Evolutionary conservation across 2,797 vertebrate genomes (phyloP).

Genomic region (Passerculus sandwichensis): DNA sequence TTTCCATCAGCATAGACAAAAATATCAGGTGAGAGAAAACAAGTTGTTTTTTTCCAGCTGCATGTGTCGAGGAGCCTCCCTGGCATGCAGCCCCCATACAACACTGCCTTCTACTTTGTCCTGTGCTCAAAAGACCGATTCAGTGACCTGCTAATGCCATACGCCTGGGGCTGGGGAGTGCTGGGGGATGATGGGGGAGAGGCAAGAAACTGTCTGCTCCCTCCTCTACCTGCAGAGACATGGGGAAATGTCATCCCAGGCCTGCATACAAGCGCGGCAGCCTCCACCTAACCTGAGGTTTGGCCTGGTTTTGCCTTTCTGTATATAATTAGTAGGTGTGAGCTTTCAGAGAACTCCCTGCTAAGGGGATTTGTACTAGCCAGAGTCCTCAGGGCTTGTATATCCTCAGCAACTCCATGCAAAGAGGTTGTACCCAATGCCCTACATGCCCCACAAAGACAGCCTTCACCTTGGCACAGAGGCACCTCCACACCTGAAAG

Average conservation of each 20-base stretch:
- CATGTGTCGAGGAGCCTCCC: constrained; percentile 4
- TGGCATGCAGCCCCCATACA: constrained; percentile 7
- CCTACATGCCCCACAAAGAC: not conserved
- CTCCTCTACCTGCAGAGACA: not conserved
- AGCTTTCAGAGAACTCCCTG: not conserved
- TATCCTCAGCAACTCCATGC: not conserved
- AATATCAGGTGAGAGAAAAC: constrained; percentile 54
- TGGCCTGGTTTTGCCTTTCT: not conserved
- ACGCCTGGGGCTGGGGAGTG: not conserved
- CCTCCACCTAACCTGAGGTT: not conserved
- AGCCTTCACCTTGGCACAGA: accelerated
- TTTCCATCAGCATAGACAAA: constrained; percentile 58
- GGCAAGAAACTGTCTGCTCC: not conserved
- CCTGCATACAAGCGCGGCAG: not conserved
- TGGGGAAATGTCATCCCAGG: not conserved
- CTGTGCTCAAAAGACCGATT: not conserved
- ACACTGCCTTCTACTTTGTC: constrained; percentile 25
- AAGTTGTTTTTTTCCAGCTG: constrained; percentile 42
- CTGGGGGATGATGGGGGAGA: not conserved
- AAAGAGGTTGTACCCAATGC: not conserved
- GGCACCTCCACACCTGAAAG: not conserved
- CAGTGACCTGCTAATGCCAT: not conserved
- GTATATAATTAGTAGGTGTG: not conserved
- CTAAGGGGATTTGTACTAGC: not conserved
- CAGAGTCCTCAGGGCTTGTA: not conserved